Percentiles rank a stretch among this genome's conserved stretches.
These are phyloP conservation scores for Himalopsyche kuldschensis DNA, from an alignment of 2,888 invertebrate genomes.

Conservation along the genomic window DNA sequence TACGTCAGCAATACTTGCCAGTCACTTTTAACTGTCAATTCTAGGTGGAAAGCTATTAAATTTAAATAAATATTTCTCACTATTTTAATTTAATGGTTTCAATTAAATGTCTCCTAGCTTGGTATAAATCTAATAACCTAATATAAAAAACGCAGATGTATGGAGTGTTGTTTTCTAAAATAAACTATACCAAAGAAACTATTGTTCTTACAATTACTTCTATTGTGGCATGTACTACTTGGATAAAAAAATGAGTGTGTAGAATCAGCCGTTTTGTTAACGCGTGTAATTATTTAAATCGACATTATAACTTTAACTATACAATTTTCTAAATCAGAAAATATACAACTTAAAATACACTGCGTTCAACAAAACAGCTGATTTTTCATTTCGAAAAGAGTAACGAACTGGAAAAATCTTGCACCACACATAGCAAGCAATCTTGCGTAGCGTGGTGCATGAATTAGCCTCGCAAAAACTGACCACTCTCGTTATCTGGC, in stretches of 20 bases:
- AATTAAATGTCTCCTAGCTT: no score
- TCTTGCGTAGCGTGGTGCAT: neutral
- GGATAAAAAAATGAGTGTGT: neutral
- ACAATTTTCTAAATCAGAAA: no score
- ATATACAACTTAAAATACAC: neutral
- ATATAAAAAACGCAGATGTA: no score
- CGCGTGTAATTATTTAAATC: neutral
- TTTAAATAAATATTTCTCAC: no score
- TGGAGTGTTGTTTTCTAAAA: no score
- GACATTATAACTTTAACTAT: no score
- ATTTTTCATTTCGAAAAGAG: neutral
- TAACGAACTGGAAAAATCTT: neutral
- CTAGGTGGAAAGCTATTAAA: no score
- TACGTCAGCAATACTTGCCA: no score
- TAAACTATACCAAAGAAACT: no score
- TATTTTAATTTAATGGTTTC: no score
- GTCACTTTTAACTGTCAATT: no score
- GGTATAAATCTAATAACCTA: no score
- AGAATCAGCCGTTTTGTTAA: neutral
- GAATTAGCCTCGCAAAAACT: neutral
- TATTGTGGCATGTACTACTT: neutral
- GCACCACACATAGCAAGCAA: neutral
- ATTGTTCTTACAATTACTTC: neutral
- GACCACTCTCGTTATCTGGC: neutral
- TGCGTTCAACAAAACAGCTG: neutral